Base-by-base conservation (phyloP, 1,140 invertebrate genomes). In the Heliconius himera region DNA sequence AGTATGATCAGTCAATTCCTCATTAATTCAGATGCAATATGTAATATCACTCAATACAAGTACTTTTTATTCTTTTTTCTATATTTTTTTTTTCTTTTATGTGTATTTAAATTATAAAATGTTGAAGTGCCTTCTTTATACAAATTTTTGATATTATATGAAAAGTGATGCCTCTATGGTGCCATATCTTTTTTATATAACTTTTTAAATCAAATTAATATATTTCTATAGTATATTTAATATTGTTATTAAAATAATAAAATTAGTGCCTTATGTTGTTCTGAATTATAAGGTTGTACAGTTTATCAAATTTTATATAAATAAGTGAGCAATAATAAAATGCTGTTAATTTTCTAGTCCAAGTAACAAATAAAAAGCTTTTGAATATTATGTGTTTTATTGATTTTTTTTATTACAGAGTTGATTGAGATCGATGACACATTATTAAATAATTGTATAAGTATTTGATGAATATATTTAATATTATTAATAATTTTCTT, bases 281-380 rank as follows among this genome's bases (percentile, higher is more conserved):
- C 83, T 90, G 89, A 87, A 87, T 85, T 77, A 80, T 85, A 73
- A 85, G 83, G 82, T 87, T 88, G 83, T 90, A 90, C 87, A 90
- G 88, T 87, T 91, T 90, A 77, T 87, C 80, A 88, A 80, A 88
- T 85, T 86, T 88, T 87, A 75, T 82, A 81, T 77, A 77, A 76
- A 72, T 85, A 76, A 83, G 72, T 60, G 78, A 85, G 83, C 85
- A 84, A 90, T 88, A 89, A 88, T 85, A 72, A 81, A 89, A 87
- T 86, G 86, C 87, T 88, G 87, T 90, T 66, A 89, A 91, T 82
- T 51, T 87, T 93, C 90, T 93, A 93, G 91, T 93, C 91, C 80
- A 84, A 83, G 79, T 87, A 88, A 90, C 87, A 90, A 66, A 89
- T 86, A 88, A 89, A 93, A 89, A 73, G 88, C 87, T 93, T 93